Base-by-base conservation (phyloP, 2,888 invertebrate genomes). In the Baccha elongata region DNA sequence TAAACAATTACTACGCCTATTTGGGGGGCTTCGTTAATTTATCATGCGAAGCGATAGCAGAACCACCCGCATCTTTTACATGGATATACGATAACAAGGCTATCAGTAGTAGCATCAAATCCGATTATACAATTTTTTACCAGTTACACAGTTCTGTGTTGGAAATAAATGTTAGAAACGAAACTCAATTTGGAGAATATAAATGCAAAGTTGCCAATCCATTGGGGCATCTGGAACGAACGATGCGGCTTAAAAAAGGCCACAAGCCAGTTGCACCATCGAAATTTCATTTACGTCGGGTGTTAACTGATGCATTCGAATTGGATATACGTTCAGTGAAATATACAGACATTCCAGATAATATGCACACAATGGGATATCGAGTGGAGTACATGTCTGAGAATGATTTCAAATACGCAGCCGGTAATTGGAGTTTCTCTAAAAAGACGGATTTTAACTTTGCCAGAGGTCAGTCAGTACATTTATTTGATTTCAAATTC, bases 1-100 rank as follows among this genome's bases (percentile, higher is more conserved):
- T 87, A 21, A 87, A 87, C 69, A 67, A 87, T 46, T 88, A 89
- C 74, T 91, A 88, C 74, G 89, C 90, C 26, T 91, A 89, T 85
- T 86, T 93, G 76, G 91, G 91, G 21, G 93, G 93, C 35, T 88
- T 88, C 42, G 92, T 92, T 3, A 94, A 94, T 88, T 89, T 94
- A 68, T 93, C 93, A 8, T 94, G 94, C 89, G 90, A 91, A 87
- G 93, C 92, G 75, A 90, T 91, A 86, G 92, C 92, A 1, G 92
- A 92, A 86, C 93, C 93, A 1, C 89, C 91, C 29, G 92, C 93
- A 58, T 91, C 90, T 17, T 93, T 93, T 86, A 91, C 91, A 26
- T 93, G 93, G 93, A 84, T 88, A 76, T 90, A 89, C 72, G 87
- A 89, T 55, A 87, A 88, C 79, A 88, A 89, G 84, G 88, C 89